phyloP scores from a whole-genome alignment of 2,113 vertebrate genomes.

The Maylandia zebra region DNA sequence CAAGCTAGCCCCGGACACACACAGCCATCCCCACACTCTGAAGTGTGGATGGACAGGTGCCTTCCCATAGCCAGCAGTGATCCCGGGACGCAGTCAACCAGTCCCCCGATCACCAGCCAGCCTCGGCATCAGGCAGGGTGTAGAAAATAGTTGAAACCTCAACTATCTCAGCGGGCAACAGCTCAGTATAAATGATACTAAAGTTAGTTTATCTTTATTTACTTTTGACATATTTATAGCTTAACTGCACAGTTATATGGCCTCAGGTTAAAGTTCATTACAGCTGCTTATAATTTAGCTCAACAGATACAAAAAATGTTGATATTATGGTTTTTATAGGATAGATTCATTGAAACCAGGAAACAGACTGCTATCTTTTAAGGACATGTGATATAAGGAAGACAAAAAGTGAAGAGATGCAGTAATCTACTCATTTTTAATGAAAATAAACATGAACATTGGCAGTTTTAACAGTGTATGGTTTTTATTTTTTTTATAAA shows the following conservation, averaged over 20 bases:
- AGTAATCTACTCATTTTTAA: neutral
- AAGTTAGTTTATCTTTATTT: neutral
- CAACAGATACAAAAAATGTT: neutral
- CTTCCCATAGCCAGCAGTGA: neutral
- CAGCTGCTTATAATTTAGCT: neutral
- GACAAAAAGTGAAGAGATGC: neutral
- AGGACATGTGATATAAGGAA: rapidly evolving
- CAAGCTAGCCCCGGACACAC: rapidly evolving
- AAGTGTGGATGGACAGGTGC: rapidly evolving
- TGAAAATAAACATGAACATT: conserved; percentile 26
- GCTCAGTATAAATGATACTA: neutral
- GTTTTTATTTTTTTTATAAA: conserved; percentile 5
- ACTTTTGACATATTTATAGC: neutral
- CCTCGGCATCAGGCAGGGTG: rapidly evolving
- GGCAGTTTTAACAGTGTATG: conserved; percentile 3
- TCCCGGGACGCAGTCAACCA: neutral
- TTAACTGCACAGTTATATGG: neutral
- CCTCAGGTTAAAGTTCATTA: neutral
- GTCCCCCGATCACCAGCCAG: neutral
- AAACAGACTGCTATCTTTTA: neutral
- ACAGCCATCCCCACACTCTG: neutral
- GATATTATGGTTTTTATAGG: rapidly evolving
- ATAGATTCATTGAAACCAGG: neutral
- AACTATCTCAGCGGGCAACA: rapidly evolving
- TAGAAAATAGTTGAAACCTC: rapidly evolving